A percentile compares a stretch with the other conserved stretches of the same genome.
phyloP scores from a whole-genome alignment of 1,140 invertebrate genomes.

The Drosophila bifasciata region DNA sequence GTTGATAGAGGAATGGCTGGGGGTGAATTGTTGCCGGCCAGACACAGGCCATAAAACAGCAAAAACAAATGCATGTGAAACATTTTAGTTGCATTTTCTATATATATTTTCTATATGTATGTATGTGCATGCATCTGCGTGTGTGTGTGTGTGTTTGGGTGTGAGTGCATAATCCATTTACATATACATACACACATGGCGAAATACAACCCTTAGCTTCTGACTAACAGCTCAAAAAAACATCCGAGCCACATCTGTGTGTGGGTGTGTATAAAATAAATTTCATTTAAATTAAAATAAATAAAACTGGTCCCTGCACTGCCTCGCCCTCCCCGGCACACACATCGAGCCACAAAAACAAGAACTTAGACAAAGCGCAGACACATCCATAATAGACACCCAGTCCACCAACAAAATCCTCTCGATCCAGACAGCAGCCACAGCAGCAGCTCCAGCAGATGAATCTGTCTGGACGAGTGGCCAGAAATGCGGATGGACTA shows the following conservation, averaged over 20 bases:
- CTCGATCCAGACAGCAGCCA: conserved; percentile 7
- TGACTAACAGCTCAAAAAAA: conserved; percentile 52
- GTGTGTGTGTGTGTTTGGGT: conserved; percentile 12
- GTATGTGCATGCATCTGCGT: conserved; percentile 20
- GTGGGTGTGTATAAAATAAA: conserved; percentile 70
- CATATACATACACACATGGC: conserved; percentile 45
- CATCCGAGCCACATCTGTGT: conserved; percentile 19
- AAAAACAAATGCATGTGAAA: conserved; percentile 73
- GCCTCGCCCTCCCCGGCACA: background rate
- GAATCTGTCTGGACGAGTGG: conserved; percentile 25
- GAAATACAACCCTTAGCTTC: conserved; percentile 55
- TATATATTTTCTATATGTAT: conserved; percentile 30
- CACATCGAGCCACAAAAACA: conserved; percentile 51
- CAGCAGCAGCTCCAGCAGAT: conserved; percentile 13
- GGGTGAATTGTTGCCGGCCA: conserved; percentile 31
- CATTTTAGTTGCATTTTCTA: conserved; percentile 82
- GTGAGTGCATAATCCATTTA: conserved; percentile 56
- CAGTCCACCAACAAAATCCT: background rate
- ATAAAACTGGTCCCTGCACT: conserved; percentile 62
- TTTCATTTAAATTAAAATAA: conserved; percentile 83
- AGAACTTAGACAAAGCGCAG: conserved; percentile 68
- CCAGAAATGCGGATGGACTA: too few relatives aligned
- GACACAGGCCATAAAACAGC: conserved; percentile 67
- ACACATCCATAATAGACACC: conserved; percentile 43
- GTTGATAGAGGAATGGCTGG: background rate